A percentile compares a stretch with the other conserved stretches of the same genome.
phyloP scores from a whole-genome alignment of 2,797 vertebrate genomes.

The Lophius americanus region DNA sequence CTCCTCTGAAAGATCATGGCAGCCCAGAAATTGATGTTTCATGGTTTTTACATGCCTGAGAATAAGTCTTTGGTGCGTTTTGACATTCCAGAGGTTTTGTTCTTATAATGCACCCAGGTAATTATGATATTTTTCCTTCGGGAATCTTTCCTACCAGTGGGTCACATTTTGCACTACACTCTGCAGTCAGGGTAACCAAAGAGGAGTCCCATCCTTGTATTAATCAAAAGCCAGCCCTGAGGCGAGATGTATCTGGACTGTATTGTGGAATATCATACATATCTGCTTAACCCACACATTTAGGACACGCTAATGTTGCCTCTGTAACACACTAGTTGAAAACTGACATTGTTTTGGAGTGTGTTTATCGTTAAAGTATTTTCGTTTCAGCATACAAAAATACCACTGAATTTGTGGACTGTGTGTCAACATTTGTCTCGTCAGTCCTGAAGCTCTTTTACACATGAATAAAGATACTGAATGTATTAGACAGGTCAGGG shows the following conservation, averaged over 20 bases:
- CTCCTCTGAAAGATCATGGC: conserved; percentile 22
- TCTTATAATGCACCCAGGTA: conserved; percentile 38
- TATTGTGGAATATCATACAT: conserved; percentile 56
- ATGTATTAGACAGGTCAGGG: conserved; percentile 23
- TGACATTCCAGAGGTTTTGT: conserved; percentile 61
- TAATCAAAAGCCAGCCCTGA: conserved; percentile 58
- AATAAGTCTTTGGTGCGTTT: conserved; percentile 37
- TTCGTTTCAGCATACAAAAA: neutral
- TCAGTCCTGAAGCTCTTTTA: conserved; percentile 25
- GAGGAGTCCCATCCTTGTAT: conserved; percentile 50
- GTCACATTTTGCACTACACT: conserved; percentile 57
- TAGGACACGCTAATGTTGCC: conserved; percentile 20
- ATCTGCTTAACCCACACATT: conserved; percentile 52
- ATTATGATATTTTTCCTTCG: conserved; percentile 49
- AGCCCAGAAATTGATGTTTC: conserved; percentile 6
- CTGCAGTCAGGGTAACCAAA: conserved; percentile 48
- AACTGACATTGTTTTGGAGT: neutral
- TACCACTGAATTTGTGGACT: neutral
- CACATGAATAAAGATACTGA: conserved; percentile 36
- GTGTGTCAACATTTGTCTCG: conserved; percentile 17
- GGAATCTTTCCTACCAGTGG: conserved; percentile 51
- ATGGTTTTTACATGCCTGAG: conserved; percentile 24
- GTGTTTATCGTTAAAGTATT: neutral
- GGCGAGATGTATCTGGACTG: conserved; percentile 66
- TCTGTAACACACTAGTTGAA: conserved; percentile 6